A percentile compares a stretch with the other conserved stretches of the same genome.
Conservation (phyloP, 2,888 invertebrate genomes). For the Athalia cordata region DNA sequence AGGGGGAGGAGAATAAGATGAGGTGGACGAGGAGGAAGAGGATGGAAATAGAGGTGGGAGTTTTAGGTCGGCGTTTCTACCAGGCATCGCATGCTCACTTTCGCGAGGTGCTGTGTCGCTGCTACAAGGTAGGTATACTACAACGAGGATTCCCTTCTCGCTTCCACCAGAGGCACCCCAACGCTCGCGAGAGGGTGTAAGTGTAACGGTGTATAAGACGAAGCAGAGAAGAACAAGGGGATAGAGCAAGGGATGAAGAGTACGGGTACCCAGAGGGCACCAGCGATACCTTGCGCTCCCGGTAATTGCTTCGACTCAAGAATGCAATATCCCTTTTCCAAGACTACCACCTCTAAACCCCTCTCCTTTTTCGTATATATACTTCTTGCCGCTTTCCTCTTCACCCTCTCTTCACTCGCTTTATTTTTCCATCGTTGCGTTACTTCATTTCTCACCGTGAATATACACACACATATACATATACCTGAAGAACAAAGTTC, state of each 20-base stretch:
- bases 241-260: not conserved
- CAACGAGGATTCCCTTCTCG: slow-evolving; percentile 45
- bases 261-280: slow-evolving; percentile 25
- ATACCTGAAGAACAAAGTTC: too few relatives aligned
- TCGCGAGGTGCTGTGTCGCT: not conserved
- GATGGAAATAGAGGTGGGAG: slow-evolving; percentile 4
- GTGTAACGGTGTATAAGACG: slow-evolving; percentile 1
- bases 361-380: not conserved
- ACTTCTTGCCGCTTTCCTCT: not conserved
- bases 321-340: slow-evolving; percentile 64
- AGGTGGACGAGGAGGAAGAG: not conserved
- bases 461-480: too few relatives aligned
- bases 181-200: slow-evolving; percentile 11
- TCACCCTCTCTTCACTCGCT: not conserved
- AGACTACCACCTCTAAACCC: not conserved
- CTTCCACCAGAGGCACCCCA: slow-evolving; percentile 45
- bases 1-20: not conserved
- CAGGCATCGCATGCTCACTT: slow-evolving; percentile 7
- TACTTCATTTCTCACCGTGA: slow-evolving; percentile 20
- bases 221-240: not conserved
- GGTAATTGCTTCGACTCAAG: slow-evolving; percentile 66
- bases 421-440: slow-evolving; percentile 15
- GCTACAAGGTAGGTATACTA: slow-evolving; percentile 8
- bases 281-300: slow-evolving; percentile 53
- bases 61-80: slow-evolving; percentile 25